Conservation (phyloP, 2,113 vertebrate genomes). For the Sinocyclocheilus maitianheensis region DNA sequence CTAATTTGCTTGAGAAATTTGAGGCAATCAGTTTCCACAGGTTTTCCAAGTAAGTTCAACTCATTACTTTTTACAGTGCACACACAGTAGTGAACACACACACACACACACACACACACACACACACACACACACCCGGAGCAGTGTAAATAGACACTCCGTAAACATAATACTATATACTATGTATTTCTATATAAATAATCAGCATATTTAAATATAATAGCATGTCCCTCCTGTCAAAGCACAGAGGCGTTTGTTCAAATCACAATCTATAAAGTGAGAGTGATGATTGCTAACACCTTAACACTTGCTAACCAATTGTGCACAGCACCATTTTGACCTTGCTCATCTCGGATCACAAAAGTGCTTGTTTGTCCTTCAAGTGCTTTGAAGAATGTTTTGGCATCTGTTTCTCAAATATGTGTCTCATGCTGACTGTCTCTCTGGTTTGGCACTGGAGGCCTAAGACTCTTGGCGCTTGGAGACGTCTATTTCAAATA, state of each 20-base stretch:
- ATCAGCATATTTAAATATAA: no score
- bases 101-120: no score
- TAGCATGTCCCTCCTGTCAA: not conserved
- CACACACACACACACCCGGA: no score
- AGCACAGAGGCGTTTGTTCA: not conserved
- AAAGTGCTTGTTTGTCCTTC: not conserved
- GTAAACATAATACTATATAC: no score
- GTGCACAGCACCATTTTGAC: no score
- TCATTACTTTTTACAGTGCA: no score
- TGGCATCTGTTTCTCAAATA: conserved; percentile 29
- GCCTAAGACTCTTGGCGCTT: conserved; percentile 25
- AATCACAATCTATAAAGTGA: not conserved
- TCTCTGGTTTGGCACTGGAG: conserved; percentile 30
- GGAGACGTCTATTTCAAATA: conserved; percentile 43
- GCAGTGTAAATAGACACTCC: no score
- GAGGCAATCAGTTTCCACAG: no score
- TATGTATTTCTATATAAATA: no score
- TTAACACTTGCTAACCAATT: not conserved
- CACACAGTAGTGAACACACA: no score
- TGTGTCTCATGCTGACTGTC: conserved; percentile 12
- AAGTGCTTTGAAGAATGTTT: not conserved
- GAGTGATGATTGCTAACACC: not conserved
- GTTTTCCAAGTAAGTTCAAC: no score
- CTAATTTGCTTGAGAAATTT: no score
- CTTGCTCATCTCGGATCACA: not conserved